Percentiles rank a stretch among this genome's conserved stretches.
These are phyloP conservation scores for Odontocolon sp. DNA, from an alignment of 2,888 invertebrate species.

Conservation along the genomic window DNA sequence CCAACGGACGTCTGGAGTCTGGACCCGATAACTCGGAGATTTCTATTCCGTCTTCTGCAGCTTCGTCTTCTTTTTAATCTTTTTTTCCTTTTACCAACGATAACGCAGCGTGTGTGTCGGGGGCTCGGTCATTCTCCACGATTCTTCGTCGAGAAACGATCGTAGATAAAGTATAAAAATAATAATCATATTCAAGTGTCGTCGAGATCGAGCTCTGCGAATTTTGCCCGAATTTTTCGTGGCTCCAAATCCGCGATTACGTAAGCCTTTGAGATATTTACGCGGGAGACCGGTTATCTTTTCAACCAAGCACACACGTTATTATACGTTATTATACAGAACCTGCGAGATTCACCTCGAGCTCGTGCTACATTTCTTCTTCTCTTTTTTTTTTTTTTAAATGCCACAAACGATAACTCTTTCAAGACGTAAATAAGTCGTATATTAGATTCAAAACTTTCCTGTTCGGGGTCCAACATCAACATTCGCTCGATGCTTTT, in stretches of 20 bases:
- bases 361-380: background rate
- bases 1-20: slow-evolving; percentile 63
- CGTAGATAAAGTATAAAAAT: slow-evolving; percentile 22
- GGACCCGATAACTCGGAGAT: slow-evolving; percentile 62
- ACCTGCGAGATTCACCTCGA: background rate
- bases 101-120: slow-evolving; percentile 7
- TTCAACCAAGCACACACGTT: background rate
- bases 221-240: background rate
- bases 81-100: slow-evolving; percentile 14
- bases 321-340: too few species aligned
- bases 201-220: background rate
- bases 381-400: background rate
- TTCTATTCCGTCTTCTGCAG: slow-evolving; percentile 30
- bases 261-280: slow-evolving; percentile 6
- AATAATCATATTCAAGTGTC: background rate
- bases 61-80: slow-evolving; percentile 28
- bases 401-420: background rate
- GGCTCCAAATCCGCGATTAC: background rate
- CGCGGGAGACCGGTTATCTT: slow-evolving; percentile 12
- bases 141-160: slow-evolving; percentile 7
- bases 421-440: background rate
- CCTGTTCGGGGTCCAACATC: too few species aligned
- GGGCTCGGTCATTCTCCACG: slow-evolving; percentile 22
- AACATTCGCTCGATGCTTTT: background rate
- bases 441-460: background rate